These are phyloP conservation scores for Atherinosoma microstoma DNA, from an alignment of 2,797 vertebrate species.

Conservation along the genomic window DNA sequence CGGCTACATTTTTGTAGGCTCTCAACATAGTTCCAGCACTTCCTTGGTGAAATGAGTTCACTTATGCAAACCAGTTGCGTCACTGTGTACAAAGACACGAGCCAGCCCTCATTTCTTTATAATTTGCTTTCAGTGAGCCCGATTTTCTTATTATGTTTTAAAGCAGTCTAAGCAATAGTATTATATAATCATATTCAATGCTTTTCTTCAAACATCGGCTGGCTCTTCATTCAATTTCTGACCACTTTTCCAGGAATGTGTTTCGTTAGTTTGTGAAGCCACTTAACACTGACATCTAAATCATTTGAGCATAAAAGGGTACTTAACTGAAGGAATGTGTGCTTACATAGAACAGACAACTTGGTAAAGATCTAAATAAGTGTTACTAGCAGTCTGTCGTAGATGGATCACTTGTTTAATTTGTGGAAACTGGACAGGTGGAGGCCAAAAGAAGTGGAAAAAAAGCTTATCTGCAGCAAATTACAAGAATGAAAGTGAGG, in stretches of 20 bases:
- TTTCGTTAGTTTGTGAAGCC: background rate
- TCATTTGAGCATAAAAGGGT: background rate
- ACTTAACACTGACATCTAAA: background rate
- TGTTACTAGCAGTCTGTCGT: background rate
- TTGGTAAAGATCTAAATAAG: background rate
- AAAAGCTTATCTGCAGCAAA: too few relatives aligned
- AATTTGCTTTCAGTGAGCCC: background rate
- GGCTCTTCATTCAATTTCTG: background rate
- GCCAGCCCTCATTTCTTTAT: background rate
- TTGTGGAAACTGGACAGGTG: too few relatives aligned
- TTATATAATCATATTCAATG: background rate
- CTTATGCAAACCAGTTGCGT: too few relatives aligned
- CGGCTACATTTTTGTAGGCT: too few relatives aligned
- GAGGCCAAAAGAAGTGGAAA: too few relatives aligned
- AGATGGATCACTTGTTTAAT: background rate
- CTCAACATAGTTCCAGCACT: too few relatives aligned
- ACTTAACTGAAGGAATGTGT: background rate
- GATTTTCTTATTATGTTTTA: background rate
- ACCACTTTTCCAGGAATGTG: background rate
- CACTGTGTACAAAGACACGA: too few relatives aligned
- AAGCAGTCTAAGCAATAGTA: background rate
- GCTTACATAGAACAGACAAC: background rate
- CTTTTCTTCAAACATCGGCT: background rate
- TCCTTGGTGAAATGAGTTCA: too few relatives aligned
- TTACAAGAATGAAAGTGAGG: too few relatives aligned